Evolutionary conservation across 2,888 invertebrate genomes (phyloP).

Genomic region (Macaria notata): DNA sequence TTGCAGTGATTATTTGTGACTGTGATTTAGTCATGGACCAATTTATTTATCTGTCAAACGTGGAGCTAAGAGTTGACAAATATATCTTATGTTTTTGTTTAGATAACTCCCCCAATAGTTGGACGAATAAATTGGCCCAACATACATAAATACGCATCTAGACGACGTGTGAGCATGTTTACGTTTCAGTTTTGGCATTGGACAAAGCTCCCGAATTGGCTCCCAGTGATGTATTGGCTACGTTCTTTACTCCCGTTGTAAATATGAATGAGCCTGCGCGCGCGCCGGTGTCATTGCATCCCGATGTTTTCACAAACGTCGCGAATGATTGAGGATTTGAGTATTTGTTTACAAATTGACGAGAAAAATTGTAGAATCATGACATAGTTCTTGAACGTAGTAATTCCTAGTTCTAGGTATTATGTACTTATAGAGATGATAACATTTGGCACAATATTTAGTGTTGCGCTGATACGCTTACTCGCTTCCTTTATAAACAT

Average conservation of each 20-base stretch:
- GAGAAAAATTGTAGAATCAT: slow-evolving; percentile 23
- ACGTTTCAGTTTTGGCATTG: slow-evolving; percentile 74
- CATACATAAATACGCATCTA: slow-evolving; percentile 14
- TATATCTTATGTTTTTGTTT: too few relatives aligned
- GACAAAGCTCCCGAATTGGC: slow-evolving; percentile 69
- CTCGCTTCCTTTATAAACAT: too few relatives aligned
- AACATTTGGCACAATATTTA: too few relatives aligned
- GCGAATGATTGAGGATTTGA: slow-evolving; percentile 25
- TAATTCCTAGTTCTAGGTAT: too few relatives aligned
- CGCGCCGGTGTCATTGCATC: slow-evolving; percentile 34
- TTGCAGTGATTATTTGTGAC: slow-evolving; percentile 38
- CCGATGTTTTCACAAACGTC: slow-evolving; percentile 27
- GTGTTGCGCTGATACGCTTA: too few relatives aligned
- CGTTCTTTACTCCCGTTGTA: slow-evolving; percentile 53
- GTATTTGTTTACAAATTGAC: slow-evolving; percentile 28
- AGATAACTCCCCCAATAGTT: too few relatives aligned
- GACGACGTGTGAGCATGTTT: slow-evolving; percentile 55
- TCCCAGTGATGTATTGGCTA: slow-evolving; percentile 61
- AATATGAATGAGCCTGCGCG: slow-evolving; percentile 52
- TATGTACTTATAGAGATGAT: too few relatives aligned
- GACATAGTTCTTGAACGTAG: slow-evolving; percentile 7
- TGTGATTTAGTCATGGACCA: slow-evolving; percentile 39
- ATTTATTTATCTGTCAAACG: slow-evolving; percentile 43
- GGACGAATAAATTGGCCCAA: not conserved
- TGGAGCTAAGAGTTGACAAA: too few relatives aligned